Evolutionary conservation across 2,888 invertebrate genomes (phyloP), one percentile per base, ranked within the genome.

Genomic region (Cremastobaeus sp.): DNA sequence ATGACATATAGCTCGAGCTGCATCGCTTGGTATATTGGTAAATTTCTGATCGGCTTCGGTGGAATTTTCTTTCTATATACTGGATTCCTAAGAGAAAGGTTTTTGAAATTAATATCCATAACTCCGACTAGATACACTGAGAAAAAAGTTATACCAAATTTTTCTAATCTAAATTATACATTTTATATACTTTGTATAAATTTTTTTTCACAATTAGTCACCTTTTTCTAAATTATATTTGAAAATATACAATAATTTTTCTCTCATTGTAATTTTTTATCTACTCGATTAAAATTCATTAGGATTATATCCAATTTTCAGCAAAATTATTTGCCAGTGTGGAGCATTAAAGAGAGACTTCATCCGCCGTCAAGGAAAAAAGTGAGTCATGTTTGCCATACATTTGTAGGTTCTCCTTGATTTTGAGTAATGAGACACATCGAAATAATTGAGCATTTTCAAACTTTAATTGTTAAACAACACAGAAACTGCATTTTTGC

Each of bases 11-110:
- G 82, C 48, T 81, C 81, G 25, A 71, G 48, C 20, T 77, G 81
- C 65, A 79, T 78, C 20, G 80, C 77, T 30, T 86, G 85, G 85
- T 85, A 86, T 25, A 54, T 87, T 17, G 82, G 82, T 35, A 86
- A 87, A 76, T 87, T 86, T 66, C 34, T 84, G 2, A 14, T 85
- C 5, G 85, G 84, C 20, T 79, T 86, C 30, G 75, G 83, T 3
- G 83, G 83, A 20, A 81, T 87, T 76, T 50, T 84, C 1, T 79
- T 82, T 43, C 47, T 86, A 8, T 86, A 86, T 59, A 62, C 74
- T 12, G 77, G 76, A 8, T 81, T 82, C 35, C 50, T 86, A 1
- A 84, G 81, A 57, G 82, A 85, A 39, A 80, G 69, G 85, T 85
- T 48, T 48, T 25, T 25, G 3, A 25, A 25, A 25, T 8, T 5